Percentiles rank a stretch among this genome's conserved stretches.
These are phyloP conservation scores for Standfussiana lucernea DNA, from an alignment of 2,888 invertebrate genomes.

Conservation along the genomic window DNA sequence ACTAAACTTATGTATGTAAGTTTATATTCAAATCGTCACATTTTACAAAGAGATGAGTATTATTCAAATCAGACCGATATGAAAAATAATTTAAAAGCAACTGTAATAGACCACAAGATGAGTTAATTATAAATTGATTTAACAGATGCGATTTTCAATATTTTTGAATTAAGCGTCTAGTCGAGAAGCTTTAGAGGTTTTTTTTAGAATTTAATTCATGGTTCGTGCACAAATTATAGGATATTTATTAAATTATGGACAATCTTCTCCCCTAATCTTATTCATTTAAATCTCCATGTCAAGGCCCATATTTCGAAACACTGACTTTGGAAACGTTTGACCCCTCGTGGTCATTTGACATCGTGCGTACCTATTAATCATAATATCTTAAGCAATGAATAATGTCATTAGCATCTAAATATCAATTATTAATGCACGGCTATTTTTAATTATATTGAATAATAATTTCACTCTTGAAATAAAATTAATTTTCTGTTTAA, in stretches of 20 bases:
- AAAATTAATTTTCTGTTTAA: not conserved
- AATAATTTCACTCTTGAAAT: not conserved
- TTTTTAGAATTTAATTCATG: not conserved
- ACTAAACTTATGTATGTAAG: not conserved
- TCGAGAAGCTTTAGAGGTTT: not conserved
- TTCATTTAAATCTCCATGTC: conserved; percentile 38
- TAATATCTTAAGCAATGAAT: conserved; percentile 35
- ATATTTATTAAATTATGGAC: conserved; percentile 9
- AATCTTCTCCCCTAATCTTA: conserved; percentile 26
- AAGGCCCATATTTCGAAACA: conserved; percentile 40
- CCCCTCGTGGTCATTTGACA: conserved; percentile 41
- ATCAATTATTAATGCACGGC: conserved; percentile 13
- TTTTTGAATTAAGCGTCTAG: not conserved
- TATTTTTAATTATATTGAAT: conserved; percentile 3
- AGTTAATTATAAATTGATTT: not conserved
- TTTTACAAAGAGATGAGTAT: not conserved
- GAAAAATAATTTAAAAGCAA: not conserved
- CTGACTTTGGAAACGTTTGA: conserved; percentile 29
- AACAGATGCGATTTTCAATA: not conserved
- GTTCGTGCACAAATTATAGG: conserved; percentile 4
- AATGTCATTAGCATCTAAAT: conserved; percentile 36
- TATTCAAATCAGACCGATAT: not conserved
- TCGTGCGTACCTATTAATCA: conserved; percentile 42
- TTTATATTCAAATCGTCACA: not conserved
- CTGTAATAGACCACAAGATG: not conserved